phyloP scores from a whole-genome alignment of 1,140 invertebrate genomes.

The Prorops nasuta region DNA sequence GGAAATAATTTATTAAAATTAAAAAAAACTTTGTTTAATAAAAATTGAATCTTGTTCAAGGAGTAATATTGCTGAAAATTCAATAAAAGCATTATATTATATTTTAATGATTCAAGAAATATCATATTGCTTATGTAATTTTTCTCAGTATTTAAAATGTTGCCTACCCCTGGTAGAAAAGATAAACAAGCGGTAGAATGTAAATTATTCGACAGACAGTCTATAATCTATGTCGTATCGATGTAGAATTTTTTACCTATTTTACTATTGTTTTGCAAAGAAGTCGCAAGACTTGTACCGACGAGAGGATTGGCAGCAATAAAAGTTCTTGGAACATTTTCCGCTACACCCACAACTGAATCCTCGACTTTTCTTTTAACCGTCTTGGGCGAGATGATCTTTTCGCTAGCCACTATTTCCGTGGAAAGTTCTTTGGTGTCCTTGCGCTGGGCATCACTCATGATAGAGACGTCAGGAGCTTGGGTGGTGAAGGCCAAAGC shows the following conservation, averaged over 20 bases:
- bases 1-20: too few species aligned
- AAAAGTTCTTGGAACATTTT: slow-evolving; percentile 28
- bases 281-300: slow-evolving; percentile 25
- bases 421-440: slow-evolving; percentile 32
- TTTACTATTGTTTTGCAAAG: slow-evolving; percentile 41
- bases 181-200: too few species aligned
- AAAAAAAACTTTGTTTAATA: too few species aligned
- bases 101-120: too few species aligned
- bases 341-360: slow-evolving; percentile 13
- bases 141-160: too few species aligned
- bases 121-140: too few species aligned
- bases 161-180: too few species aligned
- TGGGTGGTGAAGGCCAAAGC: slow-evolving; percentile 41
- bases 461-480: slow-evolving; percentile 27
- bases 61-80: neutral
- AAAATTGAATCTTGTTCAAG: neutral
- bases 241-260: too few species aligned
- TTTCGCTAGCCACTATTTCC: slow-evolving; percentile 27
- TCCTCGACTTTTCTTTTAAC: slow-evolving; percentile 51
- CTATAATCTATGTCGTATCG: too few species aligned
- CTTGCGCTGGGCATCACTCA: slow-evolving; percentile 33
- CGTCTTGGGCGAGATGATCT: slow-evolving; percentile 41
- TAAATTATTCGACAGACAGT: too few species aligned
- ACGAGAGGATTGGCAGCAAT: slow-evolving; percentile 26
- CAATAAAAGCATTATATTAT: too few species aligned